Conservation (phyloP, 2,797 vertebrate species). For the Graptemys geographica region DNA sequence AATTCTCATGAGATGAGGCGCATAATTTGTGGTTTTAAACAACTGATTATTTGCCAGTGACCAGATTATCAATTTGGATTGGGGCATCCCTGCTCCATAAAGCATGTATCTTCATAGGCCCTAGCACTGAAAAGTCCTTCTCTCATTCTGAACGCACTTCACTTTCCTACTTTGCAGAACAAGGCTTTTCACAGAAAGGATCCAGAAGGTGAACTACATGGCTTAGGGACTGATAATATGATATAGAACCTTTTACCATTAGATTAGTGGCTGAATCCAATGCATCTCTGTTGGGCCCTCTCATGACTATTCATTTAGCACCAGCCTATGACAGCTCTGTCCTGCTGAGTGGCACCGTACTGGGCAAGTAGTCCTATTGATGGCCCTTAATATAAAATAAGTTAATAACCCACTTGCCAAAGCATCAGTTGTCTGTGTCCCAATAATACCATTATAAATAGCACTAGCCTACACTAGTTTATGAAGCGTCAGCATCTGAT, state of each 20-base stretch:
- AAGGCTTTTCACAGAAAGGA: not conserved
- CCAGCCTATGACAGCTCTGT: not conserved
- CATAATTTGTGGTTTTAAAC: not conserved
- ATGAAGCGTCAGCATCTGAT: not conserved
- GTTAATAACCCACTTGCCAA: not conserved
- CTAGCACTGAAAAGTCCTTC: not conserved
- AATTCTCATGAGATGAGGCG: not conserved
- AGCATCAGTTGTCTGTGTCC: not conserved
- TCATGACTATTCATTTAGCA: not conserved
- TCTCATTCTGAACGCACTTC: not conserved
- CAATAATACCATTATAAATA: not conserved
- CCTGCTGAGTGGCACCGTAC: not conserved
- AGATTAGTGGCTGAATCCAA: not conserved
- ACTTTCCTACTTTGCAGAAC: not conserved
- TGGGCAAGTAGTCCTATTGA: not conserved
- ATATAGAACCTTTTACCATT: not conserved
- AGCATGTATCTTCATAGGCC: not conserved
- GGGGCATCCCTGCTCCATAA: not conserved
- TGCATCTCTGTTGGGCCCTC: not conserved
- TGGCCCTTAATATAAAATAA: not conserved
- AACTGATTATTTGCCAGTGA: not conserved
- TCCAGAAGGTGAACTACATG: not conserved
- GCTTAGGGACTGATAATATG: not conserved
- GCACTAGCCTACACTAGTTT: not conserved
- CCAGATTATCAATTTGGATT: not conserved